Evolutionary conservation across 2,797 vertebrate genomes (phyloP).

Genomic region (Argya squamiceps): DNA sequence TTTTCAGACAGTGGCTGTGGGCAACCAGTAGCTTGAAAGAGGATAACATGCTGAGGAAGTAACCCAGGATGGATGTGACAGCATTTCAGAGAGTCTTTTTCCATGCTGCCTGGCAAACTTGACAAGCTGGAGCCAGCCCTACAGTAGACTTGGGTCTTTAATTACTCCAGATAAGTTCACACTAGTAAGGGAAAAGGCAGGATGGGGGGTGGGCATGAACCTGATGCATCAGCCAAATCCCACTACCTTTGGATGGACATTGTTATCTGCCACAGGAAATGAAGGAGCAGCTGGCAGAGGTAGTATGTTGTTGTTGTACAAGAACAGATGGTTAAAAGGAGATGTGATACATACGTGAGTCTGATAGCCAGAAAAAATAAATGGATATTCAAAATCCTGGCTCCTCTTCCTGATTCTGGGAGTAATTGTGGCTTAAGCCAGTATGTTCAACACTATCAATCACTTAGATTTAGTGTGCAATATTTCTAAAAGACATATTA

Average conservation of each 20-base stretch:
- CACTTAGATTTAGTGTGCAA: neutral
- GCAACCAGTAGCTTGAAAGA: neutral
- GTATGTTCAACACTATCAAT: constrained; percentile 1
- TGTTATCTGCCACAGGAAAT: neutral
- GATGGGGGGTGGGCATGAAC: neutral
- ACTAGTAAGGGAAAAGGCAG: neutral
- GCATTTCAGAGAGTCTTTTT: neutral
- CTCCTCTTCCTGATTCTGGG: constrained; percentile 9
- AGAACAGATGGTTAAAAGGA: constrained; percentile 6
- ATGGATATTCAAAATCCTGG: constrained; percentile 28
- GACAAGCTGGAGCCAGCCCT: neutral
- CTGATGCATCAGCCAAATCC: neutral
- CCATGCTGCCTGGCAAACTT: neutral
- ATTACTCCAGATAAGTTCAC: neutral
- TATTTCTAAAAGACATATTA: neutral
- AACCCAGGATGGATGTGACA: neutral
- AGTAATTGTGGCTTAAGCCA: constrained; percentile 17
- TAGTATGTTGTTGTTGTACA: neutral
- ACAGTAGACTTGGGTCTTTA: neutral
- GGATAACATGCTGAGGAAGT: neutral
- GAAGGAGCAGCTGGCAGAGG: neutral
- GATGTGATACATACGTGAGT: neutral
- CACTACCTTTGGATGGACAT: neutral
- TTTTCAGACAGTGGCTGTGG: neutral
- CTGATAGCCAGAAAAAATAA: constrained; percentile 47